Evolutionary conservation across 2,113 vertebrate genomes (phyloP).

Genomic region (Tamias sibiricus): DNA sequence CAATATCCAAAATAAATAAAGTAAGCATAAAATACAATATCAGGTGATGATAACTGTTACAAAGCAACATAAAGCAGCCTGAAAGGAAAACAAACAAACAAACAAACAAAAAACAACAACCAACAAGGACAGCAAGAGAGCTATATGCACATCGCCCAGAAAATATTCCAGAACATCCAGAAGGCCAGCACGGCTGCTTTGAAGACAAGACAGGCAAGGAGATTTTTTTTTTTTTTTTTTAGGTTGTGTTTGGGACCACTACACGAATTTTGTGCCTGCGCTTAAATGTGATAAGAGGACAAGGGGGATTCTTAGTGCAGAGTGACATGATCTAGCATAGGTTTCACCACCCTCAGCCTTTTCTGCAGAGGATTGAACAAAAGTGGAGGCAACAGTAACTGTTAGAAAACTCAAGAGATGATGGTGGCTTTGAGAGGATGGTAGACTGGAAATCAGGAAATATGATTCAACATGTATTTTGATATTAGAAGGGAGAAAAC

Average conservation of each 20-base stretch:
- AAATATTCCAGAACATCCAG: not conserved
- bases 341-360: not conserved
- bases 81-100: not conserved
- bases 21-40: not conserved
- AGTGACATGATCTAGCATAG: not conserved
- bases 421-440: not conserved
- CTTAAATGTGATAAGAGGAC: not conserved
- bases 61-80: not conserved
- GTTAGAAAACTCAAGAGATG: not conserved
- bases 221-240: not conserved
- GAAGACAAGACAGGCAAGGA: not conserved
- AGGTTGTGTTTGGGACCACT: not conserved
- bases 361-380: not conserved
- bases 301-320: not conserved
- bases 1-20: not conserved
- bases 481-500: not conserved
- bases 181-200: not conserved
- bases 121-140: not conserved
- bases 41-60: not conserved
- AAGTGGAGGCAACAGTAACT: not conserved
- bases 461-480: not conserved
- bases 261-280: not conserved
- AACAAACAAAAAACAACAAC: not conserved
- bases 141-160: rapidly evolving
- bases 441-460: not conserved